Evolutionary conservation across 2,113 vertebrate species (phyloP), one percentile per base, ranked within the genome.

Genomic region (Phyllopteryx taeniolatus): DNA sequence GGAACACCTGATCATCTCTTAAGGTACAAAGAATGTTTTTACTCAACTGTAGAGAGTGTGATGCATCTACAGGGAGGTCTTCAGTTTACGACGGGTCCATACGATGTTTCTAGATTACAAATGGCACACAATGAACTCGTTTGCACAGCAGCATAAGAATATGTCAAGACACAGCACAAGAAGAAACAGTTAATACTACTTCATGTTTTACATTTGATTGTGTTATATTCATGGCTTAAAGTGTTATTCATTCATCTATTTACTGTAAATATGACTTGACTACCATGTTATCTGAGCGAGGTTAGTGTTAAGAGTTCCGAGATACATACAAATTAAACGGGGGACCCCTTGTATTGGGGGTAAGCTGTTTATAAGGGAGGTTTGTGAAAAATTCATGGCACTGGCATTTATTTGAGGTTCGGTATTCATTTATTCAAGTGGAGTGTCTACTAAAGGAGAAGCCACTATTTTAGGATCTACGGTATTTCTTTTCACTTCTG

Each of bases 401-500:
- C 35, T 27, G 27, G 6, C 11, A 57, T 57, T 57, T 57, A 57
- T 57, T 22, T 57, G 33, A 62, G 2, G 59, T 8, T 13, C 3
- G 22, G 54, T 9, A 1, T 61, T 19, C 15, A 42, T 44, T 5
- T 8, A 42, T 64, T 64, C 0, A 43, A n/a, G 19, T 43, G 11
- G 20, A 64, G 8, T 39, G 33, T 39, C 60, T 62, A 39, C 5
- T 3, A 62, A 35, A 39, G 17, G 3, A 64, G 8, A 43, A 39
- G 62, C 39, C 39, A 44, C 4, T 44, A 64, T 44, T 43, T 64
- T 19, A 64, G 10, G 19, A 43, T 43, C 27, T 43, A 43, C 39
- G n/a, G 9, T n/a, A 43, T 64, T 61, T 61, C 31, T 3, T 61
- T 49, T 79, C 17, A 22, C 57, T 62, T 67, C 47, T 68, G 27